Percentiles rank a stretch among this genome's conserved stretches.
Evolutionary conservation across 2,888 invertebrate genomes (phyloP).

Genomic region (Cephonodes hylas): DNA sequence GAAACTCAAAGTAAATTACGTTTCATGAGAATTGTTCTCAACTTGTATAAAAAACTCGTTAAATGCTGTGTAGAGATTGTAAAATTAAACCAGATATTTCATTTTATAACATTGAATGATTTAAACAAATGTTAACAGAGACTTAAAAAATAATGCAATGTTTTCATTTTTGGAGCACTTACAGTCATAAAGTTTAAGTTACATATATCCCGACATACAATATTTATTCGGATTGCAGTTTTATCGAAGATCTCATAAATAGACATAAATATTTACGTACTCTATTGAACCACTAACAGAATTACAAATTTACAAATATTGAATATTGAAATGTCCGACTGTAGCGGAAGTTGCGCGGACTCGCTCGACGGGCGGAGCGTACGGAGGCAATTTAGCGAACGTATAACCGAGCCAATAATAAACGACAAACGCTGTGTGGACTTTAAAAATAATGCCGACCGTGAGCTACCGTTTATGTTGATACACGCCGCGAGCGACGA

Average conservation of each 20-base stretch:
- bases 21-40: neutral
- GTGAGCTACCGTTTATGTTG: conserved; percentile 6
- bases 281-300: neutral
- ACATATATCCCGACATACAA: too few relatives aligned
- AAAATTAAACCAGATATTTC: too few relatives aligned
- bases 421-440: conserved; percentile 12
- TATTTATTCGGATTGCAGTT: too few relatives aligned
- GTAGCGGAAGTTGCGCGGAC: neutral
- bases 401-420: conserved; percentile 13
- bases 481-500: neutral
- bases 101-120: too few relatives aligned
- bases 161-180: too few relatives aligned
- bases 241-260: too few relatives aligned
- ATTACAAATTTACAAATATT: neutral
- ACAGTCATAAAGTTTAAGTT: too few relatives aligned
- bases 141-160: too few relatives aligned
- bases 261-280: too few relatives aligned
- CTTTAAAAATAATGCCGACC: conserved; percentile 14
- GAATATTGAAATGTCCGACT: neutral
- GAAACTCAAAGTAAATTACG: neutral
- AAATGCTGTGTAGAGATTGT: too few relatives aligned
- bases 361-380: neutral
- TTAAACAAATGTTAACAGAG: too few relatives aligned
- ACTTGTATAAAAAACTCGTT: too few relatives aligned
- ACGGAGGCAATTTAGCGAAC: conserved; percentile 11